Conservation (phyloP, 2,888 invertebrate species). For the Callyntrura guangdongensis region DNA sequence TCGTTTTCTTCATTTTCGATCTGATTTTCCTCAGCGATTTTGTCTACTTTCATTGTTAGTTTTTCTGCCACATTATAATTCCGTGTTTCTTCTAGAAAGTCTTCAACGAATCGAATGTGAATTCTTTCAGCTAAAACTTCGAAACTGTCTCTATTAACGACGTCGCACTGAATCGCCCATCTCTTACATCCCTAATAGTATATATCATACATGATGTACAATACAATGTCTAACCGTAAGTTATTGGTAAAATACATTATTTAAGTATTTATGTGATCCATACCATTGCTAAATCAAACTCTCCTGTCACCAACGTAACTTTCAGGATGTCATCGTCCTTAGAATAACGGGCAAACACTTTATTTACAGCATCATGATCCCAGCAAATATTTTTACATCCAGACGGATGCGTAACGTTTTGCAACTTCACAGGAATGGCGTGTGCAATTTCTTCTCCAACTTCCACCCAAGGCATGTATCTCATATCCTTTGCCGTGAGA, state of each 20-base stretch:
- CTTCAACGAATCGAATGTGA: neutral
- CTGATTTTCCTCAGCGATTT: too few species aligned
- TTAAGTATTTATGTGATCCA: too few species aligned
- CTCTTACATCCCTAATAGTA: slow-evolving; percentile 34
- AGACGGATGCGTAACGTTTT: neutral
- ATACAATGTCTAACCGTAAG: too few species aligned
- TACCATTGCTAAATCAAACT: too few species aligned
- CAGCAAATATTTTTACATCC: too few species aligned
- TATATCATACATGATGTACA: too few species aligned
- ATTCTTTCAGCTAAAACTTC: neutral
- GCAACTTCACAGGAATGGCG: slow-evolving; percentile 8
- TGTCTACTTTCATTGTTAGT: too few species aligned
- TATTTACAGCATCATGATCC: neutral
- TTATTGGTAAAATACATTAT: too few species aligned
- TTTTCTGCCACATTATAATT: too few species aligned
- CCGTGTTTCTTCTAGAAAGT: neutral
- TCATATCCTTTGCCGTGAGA: neutral
- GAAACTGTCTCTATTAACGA: neutral
- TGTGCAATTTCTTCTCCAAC: neutral
- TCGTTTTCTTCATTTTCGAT: too few species aligned
- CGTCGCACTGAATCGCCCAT: slow-evolving; percentile 6
- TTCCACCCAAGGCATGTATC: slow-evolving; percentile 24
- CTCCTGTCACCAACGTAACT: too few species aligned
- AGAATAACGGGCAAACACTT: neutral
- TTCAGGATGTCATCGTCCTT: too few species aligned